A percentile compares a stretch with the other conserved stretches of the same genome.
Conservation (phyloP, 2,113 vertebrate genomes). For the Charadrius vociferus region DNA sequence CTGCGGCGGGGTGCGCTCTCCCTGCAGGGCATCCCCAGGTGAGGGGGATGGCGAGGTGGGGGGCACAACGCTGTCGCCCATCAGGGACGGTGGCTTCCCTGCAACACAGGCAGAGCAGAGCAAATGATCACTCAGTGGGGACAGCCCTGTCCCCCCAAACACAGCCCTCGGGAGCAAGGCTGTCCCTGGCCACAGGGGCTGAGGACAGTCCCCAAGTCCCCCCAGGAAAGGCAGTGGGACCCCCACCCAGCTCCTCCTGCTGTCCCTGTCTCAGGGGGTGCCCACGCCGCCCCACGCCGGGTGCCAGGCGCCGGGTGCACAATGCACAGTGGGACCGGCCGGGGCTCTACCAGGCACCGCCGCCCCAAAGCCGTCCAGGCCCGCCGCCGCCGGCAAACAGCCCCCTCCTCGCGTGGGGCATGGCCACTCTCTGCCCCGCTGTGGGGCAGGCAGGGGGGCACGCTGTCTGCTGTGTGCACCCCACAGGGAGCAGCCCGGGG, state of each 20-base stretch:
- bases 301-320: constrained; percentile 5
- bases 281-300: accelerated
- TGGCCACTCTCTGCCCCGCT: not conserved
- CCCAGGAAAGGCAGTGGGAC: accelerated
- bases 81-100: constrained; percentile 51
- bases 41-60: not conserved
- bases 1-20: not conserved
- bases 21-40: not conserved
- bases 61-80: not conserved
- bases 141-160: not conserved
- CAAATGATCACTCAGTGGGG: not conserved
- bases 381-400: not conserved
- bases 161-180: not conserved
- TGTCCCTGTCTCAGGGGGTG: not conserved
- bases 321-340: not conserved
- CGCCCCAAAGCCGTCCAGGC: constrained; percentile 30
- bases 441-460: not conserved
- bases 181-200: not conserved
- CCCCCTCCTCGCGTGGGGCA: not conserved
- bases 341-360: constrained; percentile 16
- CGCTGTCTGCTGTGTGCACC: not conserved
- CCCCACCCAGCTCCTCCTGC: not conserved
- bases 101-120: constrained; percentile 1
- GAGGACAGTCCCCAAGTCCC: not conserved
- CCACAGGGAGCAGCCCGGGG: accelerated